Evolutionary conservation across 2,797 vertebrate species (phyloP).

Genomic region (Labroides dimidiatus): DNA sequence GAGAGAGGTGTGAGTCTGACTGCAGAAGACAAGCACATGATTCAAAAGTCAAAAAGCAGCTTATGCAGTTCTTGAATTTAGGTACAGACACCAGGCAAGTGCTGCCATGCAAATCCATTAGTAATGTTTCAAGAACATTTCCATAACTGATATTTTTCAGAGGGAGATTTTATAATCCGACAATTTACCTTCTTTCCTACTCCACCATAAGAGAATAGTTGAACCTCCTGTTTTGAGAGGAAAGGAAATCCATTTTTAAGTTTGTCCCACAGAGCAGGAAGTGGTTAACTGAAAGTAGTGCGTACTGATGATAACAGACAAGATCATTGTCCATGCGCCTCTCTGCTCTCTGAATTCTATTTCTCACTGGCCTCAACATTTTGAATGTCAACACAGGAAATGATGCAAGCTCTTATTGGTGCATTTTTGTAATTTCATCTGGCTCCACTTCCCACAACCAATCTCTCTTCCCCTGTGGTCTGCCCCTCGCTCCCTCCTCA

Average conservation of each 20-base stretch:
- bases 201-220: slow-evolving; percentile 79
- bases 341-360: background rate
- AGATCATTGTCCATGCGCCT: slow-evolving; percentile 10
- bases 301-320: slow-evolving; percentile 13
- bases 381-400: slow-evolving; percentile 72
- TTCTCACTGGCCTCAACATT: slow-evolving; percentile 16
- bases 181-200: slow-evolving; percentile 82
- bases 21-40: slow-evolving; percentile 14
- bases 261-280: slow-evolving; percentile 14
- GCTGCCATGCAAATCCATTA: slow-evolving; percentile 54
- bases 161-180: background rate
- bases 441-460: slow-evolving; percentile 50
- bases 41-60: slow-evolving; percentile 22
- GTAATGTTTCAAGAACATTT: slow-evolving; percentile 19
- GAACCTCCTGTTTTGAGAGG: slow-evolving; percentile 74
- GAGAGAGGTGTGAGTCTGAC: slow-evolving; percentile 12
- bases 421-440: slow-evolving; percentile 59
- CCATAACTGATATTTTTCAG: slow-evolving; percentile 6
- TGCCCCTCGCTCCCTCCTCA: slow-evolving; percentile 47
- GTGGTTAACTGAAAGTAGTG: background rate
- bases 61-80: slow-evolving; percentile 38
- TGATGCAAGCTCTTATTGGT: slow-evolving; percentile 38
- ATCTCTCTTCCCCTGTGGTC: background rate
- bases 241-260: slow-evolving; percentile 63
- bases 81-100: slow-evolving; percentile 21